Percentiles rank a stretch among this genome's conserved stretches.
Conservation (phyloP, 2,113 vertebrate species). For the Macaca nemestrina region DNA sequence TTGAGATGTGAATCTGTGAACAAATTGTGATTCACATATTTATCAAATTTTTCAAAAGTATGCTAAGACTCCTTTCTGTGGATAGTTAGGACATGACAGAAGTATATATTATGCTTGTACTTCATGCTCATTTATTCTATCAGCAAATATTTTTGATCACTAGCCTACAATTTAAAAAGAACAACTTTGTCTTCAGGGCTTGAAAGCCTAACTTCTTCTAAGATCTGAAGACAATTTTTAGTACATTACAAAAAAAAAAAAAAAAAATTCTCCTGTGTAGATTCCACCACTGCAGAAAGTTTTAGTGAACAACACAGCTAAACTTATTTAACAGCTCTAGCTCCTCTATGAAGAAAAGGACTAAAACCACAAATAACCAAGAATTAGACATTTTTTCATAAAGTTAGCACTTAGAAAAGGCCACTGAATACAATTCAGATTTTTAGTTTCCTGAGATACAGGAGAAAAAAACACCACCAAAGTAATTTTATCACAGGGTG, state of each 20-base stretch:
- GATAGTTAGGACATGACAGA: neutral
- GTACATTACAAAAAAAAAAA: neutral
- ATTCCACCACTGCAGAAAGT: neutral
- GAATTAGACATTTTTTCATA: neutral
- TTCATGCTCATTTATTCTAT: neutral
- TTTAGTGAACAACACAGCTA: neutral
- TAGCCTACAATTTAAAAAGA: neutral
- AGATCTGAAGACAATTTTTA: neutral
- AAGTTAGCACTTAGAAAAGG: neutral
- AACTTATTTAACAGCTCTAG: neutral
- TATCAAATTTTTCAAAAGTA: neutral
- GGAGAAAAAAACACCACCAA: neutral
- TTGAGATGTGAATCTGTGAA: neutral
- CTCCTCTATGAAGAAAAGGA: neutral
- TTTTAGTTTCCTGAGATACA: neutral
- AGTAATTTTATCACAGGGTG: neutral
- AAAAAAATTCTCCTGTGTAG: neutral
- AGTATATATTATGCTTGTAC: neutral
- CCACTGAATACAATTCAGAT: neutral
- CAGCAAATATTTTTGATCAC: neutral
- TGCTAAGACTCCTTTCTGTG: neutral
- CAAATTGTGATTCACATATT: neutral
- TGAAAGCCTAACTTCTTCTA: neutral
- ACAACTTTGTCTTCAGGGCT: neutral
- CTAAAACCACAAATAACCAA: neutral